Conservation (phyloP, 1,140 invertebrate species). For the Apis laboriosa region DNA sequence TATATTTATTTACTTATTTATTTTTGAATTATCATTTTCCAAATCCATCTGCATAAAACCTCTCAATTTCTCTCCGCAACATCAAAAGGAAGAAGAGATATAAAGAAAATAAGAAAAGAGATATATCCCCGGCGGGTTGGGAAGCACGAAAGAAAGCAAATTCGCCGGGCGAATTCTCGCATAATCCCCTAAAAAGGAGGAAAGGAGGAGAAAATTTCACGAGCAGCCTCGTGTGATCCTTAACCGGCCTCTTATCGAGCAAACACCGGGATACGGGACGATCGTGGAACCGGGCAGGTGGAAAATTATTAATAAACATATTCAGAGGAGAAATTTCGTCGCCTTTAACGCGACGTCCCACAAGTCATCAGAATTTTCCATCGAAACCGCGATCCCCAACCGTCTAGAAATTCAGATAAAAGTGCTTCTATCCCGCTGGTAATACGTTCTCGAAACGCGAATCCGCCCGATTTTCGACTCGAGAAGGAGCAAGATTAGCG, state of each 20-base stretch:
- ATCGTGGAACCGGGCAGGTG: not conserved
- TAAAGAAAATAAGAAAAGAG: no score
- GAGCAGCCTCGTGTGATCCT: not conserved
- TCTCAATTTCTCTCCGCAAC: no score
- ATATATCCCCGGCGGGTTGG: not conserved
- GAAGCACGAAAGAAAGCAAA: not conserved
- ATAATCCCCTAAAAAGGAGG: not conserved
- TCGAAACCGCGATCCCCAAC: not conserved
- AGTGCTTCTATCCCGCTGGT: conserved; percentile 33
- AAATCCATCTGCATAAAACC: not conserved
- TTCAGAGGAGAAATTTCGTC: conserved; percentile 4
- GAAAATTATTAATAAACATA: conserved; percentile 49
- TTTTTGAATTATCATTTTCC: not conserved
- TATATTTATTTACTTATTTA: no score
- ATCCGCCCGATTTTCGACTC: no score
- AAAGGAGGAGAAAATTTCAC: not conserved
- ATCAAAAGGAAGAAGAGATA: no score
- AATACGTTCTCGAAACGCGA: conserved; percentile 41
- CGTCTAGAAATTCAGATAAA: conserved; percentile 47
- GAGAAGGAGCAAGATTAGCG: no score
- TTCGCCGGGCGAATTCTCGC: not conserved
- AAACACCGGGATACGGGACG: not conserved
- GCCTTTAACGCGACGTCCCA: conserved; percentile 20
- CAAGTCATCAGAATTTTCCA: conserved; percentile 35
- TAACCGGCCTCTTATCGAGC: not conserved